Evolutionary conservation across 2,113 vertebrate genomes (phyloP), one percentile per base, ranked within the genome.

Genomic region (Perognathus longimembris): DNA sequence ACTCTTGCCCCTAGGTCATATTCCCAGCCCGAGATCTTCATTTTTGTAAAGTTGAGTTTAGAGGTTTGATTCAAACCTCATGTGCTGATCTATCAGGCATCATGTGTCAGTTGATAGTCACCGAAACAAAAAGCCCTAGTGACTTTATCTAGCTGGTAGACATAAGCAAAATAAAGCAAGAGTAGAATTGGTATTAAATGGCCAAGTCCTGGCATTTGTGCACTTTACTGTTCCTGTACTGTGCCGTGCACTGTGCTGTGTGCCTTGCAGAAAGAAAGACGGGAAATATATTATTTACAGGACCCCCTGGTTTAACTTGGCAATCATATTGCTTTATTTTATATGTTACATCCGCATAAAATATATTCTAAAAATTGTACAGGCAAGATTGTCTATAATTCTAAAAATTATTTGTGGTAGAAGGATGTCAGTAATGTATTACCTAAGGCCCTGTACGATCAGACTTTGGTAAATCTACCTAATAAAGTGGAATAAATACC

Each of bases 311-410:
- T 85, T 50, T 88, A 84, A 78, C 21, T 90, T 67, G 38, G 32
- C 69, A 36, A 78, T 45, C 24, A 66, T 36, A 0, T 76, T 34
- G 21, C 85, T 94, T 79, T 87, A 63, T 66, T 90, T 86, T 64
- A 71, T 92, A 61, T 82, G 92, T 90, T 42, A 73, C 89, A n/a
- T 82, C 67, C 45, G 75, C 28, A 91, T 88, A 30, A 81, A 45
- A 42, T 64, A 14, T 82, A 71, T 61, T 83, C 42, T 90, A 79
- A 66, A 89, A 50, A 54, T 26, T 81, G 26, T n/a, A 45, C 59
- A 38, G 18, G 18, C 75, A 86, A 38, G 34, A 54, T 54, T 54
- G 50, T 5, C 50, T 54, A 54, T 54, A 54, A 54, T 54, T 54
- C 45, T 45, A 45, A 45, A 45, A 45, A 45, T 45, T 54, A 54